These are phyloP conservation scores for Brachypteracias leptosomus DNA, from an alignment of 2,113 vertebrate species.

Conservation along the genomic window DNA sequence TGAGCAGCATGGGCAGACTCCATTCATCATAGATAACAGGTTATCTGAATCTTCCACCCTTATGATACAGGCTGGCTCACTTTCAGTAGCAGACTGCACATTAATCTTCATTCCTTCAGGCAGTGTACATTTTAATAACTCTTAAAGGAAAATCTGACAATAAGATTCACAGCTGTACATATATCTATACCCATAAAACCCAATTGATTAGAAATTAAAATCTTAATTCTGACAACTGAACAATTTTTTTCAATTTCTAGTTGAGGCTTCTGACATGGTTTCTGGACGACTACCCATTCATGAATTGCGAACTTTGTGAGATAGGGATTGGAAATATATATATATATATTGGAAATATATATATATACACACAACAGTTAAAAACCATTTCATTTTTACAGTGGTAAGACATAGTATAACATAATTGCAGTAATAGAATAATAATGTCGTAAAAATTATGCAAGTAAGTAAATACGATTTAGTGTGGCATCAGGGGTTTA, in stretches of 20 bases:
- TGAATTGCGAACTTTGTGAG: neutral
- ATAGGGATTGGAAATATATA: neutral
- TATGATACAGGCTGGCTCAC: neutral
- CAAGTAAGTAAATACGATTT: neutral
- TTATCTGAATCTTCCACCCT: slow-evolving; percentile 1
- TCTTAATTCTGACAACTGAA: neutral
- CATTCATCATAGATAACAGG: neutral
- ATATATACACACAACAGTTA: neutral
- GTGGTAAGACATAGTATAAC: neutral
- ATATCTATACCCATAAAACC: neutral
- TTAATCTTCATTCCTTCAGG: slow-evolving; percentile 7
- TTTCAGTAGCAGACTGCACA: neutral
- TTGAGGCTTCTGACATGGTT: neutral
- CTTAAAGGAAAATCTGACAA: neutral
- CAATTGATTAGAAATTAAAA: neutral
- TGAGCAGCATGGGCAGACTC: neutral
- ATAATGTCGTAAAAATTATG: neutral
- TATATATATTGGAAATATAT: neutral
- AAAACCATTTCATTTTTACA: neutral
- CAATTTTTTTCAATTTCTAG: neutral
- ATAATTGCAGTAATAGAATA: neutral
- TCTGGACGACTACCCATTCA: neutral
- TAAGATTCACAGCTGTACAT: neutral
- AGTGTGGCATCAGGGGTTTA: neutral
- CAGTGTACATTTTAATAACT: neutral